A percentile compares a stretch with the other conserved stretches of the same genome.
These are phyloP conservation scores for Epizoanthus stellaris DNA, from an alignment of 92 coral and sea anemone genomes.

Conservation along the genomic window DNA sequence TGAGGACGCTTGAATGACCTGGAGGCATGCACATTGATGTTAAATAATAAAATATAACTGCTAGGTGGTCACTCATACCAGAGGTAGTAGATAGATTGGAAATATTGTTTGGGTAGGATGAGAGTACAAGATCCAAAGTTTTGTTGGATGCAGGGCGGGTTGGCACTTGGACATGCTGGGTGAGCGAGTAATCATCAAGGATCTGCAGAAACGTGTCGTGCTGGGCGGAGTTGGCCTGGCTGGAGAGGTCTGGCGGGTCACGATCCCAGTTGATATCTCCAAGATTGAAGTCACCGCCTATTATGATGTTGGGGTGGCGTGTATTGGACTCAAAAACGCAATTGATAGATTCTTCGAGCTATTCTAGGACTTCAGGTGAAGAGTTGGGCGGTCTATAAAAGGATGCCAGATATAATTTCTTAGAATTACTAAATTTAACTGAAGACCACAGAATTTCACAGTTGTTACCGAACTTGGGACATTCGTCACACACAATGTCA, in stretches of 20 bases:
- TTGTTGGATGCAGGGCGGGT: constrained; percentile 54
- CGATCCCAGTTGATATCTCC: constrained; percentile 59
- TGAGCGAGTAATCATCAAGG: constrained; percentile 41
- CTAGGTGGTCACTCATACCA: constrained; percentile 61
- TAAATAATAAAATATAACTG: constrained; percentile 27
- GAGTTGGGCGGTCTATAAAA: constrained; percentile 54
- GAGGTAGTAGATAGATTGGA: constrained; percentile 27
- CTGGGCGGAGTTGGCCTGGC: constrained; percentile 41
- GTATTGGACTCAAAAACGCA: constrained; percentile 29
- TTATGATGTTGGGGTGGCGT: constrained; percentile 52
- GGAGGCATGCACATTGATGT: constrained; percentile 44
- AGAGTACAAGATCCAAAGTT: constrained; percentile 51
- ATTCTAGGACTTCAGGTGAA: constrained; percentile 42
- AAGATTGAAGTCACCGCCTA: constrained; percentile 59
- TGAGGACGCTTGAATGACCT: constrained; percentile 8
- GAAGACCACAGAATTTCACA: constrained; percentile 48
- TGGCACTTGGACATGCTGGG: constrained; percentile 54
- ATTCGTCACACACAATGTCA: constrained; percentile 6
- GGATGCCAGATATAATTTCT: constrained; percentile 45
- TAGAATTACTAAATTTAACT: constrained; percentile 27
- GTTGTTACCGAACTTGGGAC: constrained; percentile 18
- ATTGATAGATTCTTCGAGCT: constrained; percentile 43
- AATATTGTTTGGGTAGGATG: constrained; percentile 49
- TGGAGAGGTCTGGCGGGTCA: constrained; percentile 43
- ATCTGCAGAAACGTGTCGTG: constrained; percentile 44